Evolutionary conservation across 2,113 vertebrate genomes (phyloP), one percentile per base, ranked within the genome.

Genomic region (Orientallactaga bullata): DNA sequence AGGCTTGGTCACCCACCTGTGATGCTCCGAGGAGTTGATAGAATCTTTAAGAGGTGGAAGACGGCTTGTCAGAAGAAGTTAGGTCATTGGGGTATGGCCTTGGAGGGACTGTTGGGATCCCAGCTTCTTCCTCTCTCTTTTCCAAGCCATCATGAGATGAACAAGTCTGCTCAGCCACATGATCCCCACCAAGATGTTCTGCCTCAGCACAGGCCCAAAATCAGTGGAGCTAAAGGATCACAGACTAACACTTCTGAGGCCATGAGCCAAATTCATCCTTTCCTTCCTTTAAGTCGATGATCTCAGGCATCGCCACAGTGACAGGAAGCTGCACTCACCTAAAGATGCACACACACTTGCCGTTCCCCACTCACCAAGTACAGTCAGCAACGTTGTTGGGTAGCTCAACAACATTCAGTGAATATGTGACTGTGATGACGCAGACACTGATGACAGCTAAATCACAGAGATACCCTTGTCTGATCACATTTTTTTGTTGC

Each of bases 341-440:
- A 24, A 7, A 30, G 58, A 35, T 4, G 13, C 47, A 79, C 5
- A 28, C 39, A 37, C 30, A 81, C 11, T 32, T 17, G 2, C 0
- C 2, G 47, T 1, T 55, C 7, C 39, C 1, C 0, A 23, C 17
- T 7, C 26, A 73, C 9, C 55, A 35, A 58, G 6, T 0, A n/a
- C 47, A 73, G 81, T 15, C 32, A n/a, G 65, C 23, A 15, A 37
- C 2, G 5, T 32, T 72, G 37, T 4, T 16, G 6, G 21, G 63
- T 37, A 79, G 16, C 39, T 86, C 74, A 60, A 5, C 3, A 24
- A n/a, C n/a, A n/a, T 24, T 55, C 35, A 63, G 35, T 23, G 18
- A 77, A 79, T 30, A 65, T 26, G 16, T 7, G 1, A 58, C 23
- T 30, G 71, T 6, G 15, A 81, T 10, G 15, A 30, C 1, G 2